phyloP scores from a whole-genome alignment of 1,140 invertebrate species.

The Oreohelix idahoensis region DNA sequence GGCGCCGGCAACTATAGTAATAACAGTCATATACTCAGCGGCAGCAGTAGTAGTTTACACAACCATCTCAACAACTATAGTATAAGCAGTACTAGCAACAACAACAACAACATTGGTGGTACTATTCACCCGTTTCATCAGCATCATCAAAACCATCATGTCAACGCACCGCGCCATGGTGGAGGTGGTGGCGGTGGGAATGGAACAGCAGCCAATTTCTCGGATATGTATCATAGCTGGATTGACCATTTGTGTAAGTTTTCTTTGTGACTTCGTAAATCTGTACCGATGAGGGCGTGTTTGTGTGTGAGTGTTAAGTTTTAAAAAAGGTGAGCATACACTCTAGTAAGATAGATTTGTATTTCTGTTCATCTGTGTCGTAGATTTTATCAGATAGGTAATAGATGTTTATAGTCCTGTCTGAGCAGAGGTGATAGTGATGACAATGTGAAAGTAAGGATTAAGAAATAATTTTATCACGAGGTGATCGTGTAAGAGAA shows the following conservation, averaged over 20 bases:
- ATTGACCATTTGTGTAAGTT: constrained; percentile 31
- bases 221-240: constrained; percentile 33
- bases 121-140: background rate
- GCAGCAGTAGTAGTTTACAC: background rate
- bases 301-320: too few species aligned
- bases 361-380: too few species aligned
- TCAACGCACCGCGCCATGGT: background rate
- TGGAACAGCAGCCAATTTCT: constrained; percentile 6
- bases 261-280: background rate
- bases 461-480: too few species aligned
- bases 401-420: too few species aligned
- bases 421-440: too few species aligned
- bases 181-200: background rate
- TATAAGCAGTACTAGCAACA: background rate
- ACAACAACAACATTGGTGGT: background rate
- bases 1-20: background rate
- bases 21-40: background rate
- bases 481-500: too few species aligned
- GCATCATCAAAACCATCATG: constrained; percentile 7
- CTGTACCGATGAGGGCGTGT: too few species aligned
- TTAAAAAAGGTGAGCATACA: too few species aligned
- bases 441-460: too few species aligned
- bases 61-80: background rate
- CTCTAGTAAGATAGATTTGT: too few species aligned
- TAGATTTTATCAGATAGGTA: too few species aligned